Percentiles rank a stretch among this genome's conserved stretches.
phyloP scores from a whole-genome alignment of 2,797 vertebrate genomes.

The Hylomyscus alleni region DNA sequence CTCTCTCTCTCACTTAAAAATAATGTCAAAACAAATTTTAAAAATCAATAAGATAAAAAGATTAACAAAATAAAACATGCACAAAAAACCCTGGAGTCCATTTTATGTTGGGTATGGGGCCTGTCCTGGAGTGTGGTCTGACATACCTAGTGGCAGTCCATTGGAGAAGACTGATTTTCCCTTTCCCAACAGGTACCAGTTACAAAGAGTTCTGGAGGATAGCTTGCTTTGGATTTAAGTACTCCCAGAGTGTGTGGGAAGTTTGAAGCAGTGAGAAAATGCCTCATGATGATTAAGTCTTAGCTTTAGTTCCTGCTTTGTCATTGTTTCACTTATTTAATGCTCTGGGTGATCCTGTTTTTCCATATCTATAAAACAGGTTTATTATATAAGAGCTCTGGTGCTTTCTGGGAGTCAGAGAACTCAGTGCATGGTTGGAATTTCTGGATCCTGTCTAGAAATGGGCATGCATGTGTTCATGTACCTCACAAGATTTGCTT shows the following conservation, averaged over 20 bases:
- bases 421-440: constrained; percentile 8
- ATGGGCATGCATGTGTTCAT: background rate
- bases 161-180: background rate
- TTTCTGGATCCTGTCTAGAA: background rate
- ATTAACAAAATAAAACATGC: background rate
- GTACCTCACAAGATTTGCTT: background rate
- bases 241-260: background rate
- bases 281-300: background rate
- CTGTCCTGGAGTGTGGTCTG: background rate
- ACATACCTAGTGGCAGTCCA: background rate
- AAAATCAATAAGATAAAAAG: background rate
- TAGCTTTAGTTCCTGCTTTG: constrained; percentile 33
- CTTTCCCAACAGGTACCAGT: background rate
- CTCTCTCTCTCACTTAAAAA: background rate
- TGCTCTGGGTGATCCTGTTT: constrained; percentile 7
- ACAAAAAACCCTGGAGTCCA: background rate
- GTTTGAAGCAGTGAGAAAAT: constrained; percentile 47
- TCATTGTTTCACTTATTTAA: constrained; percentile 39
- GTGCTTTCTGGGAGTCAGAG: background rate
- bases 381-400: background rate
- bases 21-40: background rate
- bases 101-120: background rate
- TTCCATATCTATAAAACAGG: constrained; percentile 34
- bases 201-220: background rate
- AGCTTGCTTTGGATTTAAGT: constrained; percentile 3